Conservation (phyloP, 2,888 invertebrate species). For the Tillus elongatus region DNA sequence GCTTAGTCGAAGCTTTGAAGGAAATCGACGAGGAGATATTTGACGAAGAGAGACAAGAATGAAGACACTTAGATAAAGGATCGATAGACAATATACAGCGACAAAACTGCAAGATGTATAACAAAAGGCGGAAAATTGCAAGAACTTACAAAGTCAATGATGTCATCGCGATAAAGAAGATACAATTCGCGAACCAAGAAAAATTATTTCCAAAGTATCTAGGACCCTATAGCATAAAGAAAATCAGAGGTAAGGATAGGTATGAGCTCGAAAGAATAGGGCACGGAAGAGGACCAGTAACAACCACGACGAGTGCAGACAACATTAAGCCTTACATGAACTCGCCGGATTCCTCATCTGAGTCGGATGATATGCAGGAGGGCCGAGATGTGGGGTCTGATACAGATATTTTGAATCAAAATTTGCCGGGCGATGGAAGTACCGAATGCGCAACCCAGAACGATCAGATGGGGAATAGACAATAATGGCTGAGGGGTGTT, state of each 20-base stretch:
- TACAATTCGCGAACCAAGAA: conserved; percentile 32
- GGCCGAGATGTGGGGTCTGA: no score
- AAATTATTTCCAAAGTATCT: conserved; percentile 32
- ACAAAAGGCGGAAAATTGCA: conserved; percentile 22
- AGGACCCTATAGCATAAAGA: conserved; percentile 26
- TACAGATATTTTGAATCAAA: no score
- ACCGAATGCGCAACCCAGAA: no score
- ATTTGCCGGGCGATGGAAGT: no score
- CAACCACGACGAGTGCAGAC: conserved; percentile 1
- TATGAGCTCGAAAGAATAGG: no score
- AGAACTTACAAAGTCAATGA: conserved; percentile 22
- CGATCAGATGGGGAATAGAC: no score
- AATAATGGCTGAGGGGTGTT: no score
- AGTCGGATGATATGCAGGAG: no score
- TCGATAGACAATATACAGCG: conserved; percentile 18
- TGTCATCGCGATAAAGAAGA: conserved; percentile 32
- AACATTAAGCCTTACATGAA: background rate
- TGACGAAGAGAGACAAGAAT: conserved; percentile 15
- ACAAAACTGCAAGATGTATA: conserved; percentile 23
- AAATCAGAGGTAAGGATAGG: conserved; percentile 26
- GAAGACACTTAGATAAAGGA: conserved; percentile 16
- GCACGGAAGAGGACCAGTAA: background rate
- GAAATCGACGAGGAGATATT: conserved; percentile 13
- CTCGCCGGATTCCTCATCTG: conserved; percentile 8
- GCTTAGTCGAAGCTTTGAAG: conserved; percentile 19